Base-by-base conservation (phyloP, 2,888 invertebrate genomes). In the Luperina nickerlii region DNA sequence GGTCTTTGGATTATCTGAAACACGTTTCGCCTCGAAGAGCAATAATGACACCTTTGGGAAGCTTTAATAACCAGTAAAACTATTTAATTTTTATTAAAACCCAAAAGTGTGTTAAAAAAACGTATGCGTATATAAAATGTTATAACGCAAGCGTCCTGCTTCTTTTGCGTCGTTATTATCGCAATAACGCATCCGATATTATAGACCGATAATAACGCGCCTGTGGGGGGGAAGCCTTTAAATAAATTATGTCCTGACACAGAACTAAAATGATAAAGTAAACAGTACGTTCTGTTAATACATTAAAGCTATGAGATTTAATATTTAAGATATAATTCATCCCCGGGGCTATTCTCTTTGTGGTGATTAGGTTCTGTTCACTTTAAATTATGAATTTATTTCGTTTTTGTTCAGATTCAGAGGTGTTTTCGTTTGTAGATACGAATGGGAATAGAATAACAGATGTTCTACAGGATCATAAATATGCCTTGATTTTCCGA, bases 291-390 rank as follows among this genome's bases (percentile, higher is more conserved):
- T 73, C 15, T 65, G 74, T 74, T 65, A 74, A 84, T 0, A 71
- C 15, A 65, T 71, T 76, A 38, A 84, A 76, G 45, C 48, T 27
- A 0, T 27, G 65, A 57, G 11, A 77, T 85, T 57, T 76, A 71
- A 74, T 74, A 65, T 81, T 57, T 38, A 38, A 38, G 38, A 38
- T 38, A 5, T 38, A 67, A 84, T 79, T 79, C 4, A 11, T 60
- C 57, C 27, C 38, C 15, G 51, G 15, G 62, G 48, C 48, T n/a
- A 18, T 48, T 32, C 32, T 71, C n/a, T 73, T 70, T 74, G 85
- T 74, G 54, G 38, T 24, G n/a, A 67, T 63, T 73, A 54, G 42
- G 48, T 45, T 42, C 8, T 82, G 48, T 69, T 45, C 27, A 57
- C 24, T 32, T 57, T 57, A 27, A 9, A 45, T 78, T 24, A 78